phyloP scores from a whole-genome alignment of 2,113 vertebrate species.

The Saccopteryx bilineata region DNA sequence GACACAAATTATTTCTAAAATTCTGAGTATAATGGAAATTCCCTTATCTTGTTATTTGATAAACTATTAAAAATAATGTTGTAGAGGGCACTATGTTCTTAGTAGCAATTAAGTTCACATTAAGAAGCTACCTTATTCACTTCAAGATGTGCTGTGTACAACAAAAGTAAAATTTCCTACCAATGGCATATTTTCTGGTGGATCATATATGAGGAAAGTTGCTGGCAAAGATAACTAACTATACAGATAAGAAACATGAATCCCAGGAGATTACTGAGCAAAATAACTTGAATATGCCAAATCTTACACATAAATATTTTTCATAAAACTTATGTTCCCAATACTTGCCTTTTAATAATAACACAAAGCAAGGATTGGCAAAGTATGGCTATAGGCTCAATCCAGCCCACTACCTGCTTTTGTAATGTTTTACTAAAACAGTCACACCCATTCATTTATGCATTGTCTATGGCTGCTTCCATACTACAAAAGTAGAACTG shows the following conservation, averaged over 20 bases:
- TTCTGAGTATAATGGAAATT: constrained; percentile 9
- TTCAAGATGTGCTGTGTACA: background rate
- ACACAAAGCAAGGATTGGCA: background rate
- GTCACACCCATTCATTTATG: background rate
- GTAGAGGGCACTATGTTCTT: background rate
- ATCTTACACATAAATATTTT: background rate
- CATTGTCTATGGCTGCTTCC: constrained; percentile 7
- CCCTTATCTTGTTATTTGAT: constrained; percentile 33
- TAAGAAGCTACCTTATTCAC: constrained; percentile 25
- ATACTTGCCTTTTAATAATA: background rate
- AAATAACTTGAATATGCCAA: constrained; percentile 24
- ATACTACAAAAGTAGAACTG: background rate
- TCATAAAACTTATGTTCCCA: constrained; percentile 46
- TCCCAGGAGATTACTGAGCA: background rate
- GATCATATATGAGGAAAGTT: constrained; percentile 6
- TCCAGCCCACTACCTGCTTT: background rate
- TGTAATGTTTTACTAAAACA: constrained; percentile 16
- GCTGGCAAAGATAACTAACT: constrained; percentile 24
- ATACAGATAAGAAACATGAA: constrained; percentile 28
- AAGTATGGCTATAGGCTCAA: background rate
- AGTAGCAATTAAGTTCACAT: background rate
- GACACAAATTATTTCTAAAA: constrained; percentile 61
- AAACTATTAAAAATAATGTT: constrained; percentile 40
- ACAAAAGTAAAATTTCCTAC: constrained; percentile 53
- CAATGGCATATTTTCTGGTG: constrained; percentile 45